These are phyloP conservation scores for Zaprionus inermis DNA, from an alignment of 1,140 invertebrate species.

Conservation along the genomic window DNA sequence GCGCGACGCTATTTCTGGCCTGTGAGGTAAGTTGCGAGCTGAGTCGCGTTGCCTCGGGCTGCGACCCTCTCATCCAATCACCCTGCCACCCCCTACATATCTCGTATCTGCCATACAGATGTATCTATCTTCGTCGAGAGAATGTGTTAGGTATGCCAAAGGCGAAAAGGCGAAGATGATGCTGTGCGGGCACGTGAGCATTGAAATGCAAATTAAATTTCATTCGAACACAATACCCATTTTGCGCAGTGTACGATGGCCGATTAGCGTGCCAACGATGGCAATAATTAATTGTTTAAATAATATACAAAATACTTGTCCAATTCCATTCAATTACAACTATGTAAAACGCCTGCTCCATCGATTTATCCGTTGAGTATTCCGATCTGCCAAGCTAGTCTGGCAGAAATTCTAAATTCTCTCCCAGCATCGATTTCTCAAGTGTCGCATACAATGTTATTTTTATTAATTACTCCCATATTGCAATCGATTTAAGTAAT, in stretches of 20 bases:
- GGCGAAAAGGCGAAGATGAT: constrained; percentile 20
- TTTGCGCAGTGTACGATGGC: constrained; percentile 38
- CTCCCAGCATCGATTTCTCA: constrained; percentile 11
- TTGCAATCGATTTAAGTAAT: neutral
- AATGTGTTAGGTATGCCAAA: constrained; percentile 31
- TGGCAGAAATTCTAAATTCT: neutral
- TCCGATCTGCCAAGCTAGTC: neutral
- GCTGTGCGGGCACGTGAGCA: constrained; percentile 52
- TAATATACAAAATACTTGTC: constrained; percentile 32
- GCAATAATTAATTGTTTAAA: constrained; percentile 65
- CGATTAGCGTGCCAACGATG: constrained; percentile 55
- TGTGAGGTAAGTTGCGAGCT: constrained; percentile 67
- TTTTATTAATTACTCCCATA: neutral
- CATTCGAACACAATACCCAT: constrained; percentile 43
- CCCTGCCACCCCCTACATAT: neutral
- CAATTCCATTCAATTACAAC: neutral
- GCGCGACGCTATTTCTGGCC: constrained; percentile 67
- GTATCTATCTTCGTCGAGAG: constrained; percentile 19
- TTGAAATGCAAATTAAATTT: constrained; percentile 66
- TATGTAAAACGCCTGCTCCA: neutral
- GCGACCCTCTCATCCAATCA: neutral
- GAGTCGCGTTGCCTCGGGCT: constrained; percentile 17
- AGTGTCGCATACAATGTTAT: neutral
- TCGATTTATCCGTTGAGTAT: constrained; percentile 11
- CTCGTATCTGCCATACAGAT: too few relatives aligned